phyloP scores from a whole-genome alignment of 2,113 vertebrate species.

The Salvelinus alpinus region DNA sequence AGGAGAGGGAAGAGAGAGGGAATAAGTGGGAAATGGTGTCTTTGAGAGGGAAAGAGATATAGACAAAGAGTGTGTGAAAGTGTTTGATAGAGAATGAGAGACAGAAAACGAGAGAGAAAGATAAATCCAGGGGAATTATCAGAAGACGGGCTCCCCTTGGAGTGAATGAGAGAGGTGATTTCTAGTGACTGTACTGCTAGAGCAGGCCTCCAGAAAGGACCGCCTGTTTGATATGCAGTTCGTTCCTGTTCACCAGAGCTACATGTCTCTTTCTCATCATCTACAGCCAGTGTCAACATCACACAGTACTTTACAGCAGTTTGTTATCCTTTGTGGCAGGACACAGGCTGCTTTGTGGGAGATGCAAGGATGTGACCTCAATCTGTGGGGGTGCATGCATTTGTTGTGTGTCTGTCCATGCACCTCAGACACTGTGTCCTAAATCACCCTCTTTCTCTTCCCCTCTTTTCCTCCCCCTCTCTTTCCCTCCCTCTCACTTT shows the following conservation, averaged over 20 bases:
- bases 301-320: background rate
- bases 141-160: slow-evolving; percentile 3
- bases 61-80: background rate
- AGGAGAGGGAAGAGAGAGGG: slow-evolving; percentile 3
- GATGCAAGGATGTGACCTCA: too few relatives aligned
- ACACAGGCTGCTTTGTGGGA: too few relatives aligned
- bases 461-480: too few relatives aligned
- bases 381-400: background rate
- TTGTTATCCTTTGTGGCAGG: background rate
- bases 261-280: background rate
- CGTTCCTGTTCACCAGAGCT: slow-evolving; percentile 13
- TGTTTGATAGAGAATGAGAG: slow-evolving; percentile 3
- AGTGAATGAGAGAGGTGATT: slow-evolving; percentile 4
- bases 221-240: slow-evolving; percentile 27
- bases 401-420: background rate
- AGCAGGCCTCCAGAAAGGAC: background rate
- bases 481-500: background rate
- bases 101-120: background rate
- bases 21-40: slow-evolving; percentile 4
- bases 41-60: slow-evolving; percentile 5
- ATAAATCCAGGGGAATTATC: slow-evolving; percentile 14
- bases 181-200: background rate
- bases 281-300: background rate
- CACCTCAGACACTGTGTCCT: background rate
- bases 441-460: too few relatives aligned